phyloP scores from a whole-genome alignment of 1,140 invertebrate species.

The Pogonus chalceus region DNA sequence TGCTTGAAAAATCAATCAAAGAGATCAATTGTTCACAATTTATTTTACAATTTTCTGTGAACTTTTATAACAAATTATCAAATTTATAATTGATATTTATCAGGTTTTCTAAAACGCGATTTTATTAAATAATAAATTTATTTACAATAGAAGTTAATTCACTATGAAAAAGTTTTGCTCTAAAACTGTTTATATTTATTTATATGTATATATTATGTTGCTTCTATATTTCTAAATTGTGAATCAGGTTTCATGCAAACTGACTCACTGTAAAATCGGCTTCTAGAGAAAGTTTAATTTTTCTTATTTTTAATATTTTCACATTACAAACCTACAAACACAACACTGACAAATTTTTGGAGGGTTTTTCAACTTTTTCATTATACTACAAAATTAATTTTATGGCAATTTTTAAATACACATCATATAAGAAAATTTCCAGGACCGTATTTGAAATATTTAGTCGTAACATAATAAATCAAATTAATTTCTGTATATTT shows the following conservation, averaged over 20 bases:
- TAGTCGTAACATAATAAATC: background rate
- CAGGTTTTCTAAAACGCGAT: no score
- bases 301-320: conserved; percentile 1
- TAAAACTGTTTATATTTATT: no score
- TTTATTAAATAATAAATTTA: no score
- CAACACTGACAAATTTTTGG: background rate
- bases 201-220: no score
- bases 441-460: background rate
- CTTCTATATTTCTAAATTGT: background rate
- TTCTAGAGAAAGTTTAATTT: conserved; percentile 6
- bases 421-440: background rate
- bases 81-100: no score
- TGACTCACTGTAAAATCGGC: conserved; percentile 1
- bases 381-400: conserved; percentile 1
- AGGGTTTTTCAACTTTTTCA: background rate
- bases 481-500: no score
- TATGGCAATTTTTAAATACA: background rate
- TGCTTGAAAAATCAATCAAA: no score
- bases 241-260: background rate
- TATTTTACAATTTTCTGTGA: no score
- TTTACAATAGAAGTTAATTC: no score
- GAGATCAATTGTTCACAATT: no score
- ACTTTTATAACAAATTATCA: no score
- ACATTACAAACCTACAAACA: conserved; percentile 3
- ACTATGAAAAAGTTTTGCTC: no score